phyloP scores from a whole-genome alignment of 2,888 invertebrate genomes.

The Caenorhabditis panamensis region DNA sequence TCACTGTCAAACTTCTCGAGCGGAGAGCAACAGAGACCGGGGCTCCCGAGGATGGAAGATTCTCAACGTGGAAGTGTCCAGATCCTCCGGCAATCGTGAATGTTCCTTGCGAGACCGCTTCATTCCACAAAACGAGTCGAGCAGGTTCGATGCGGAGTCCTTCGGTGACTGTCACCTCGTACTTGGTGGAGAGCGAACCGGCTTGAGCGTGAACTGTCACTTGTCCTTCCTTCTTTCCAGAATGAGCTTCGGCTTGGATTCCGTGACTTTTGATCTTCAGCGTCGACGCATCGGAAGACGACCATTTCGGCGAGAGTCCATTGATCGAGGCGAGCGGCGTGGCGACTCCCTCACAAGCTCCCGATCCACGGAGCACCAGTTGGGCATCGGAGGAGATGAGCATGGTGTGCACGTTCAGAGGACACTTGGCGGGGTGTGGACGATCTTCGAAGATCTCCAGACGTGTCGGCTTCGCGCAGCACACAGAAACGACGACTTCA shows the following conservation, averaged over 20 bases:
- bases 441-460: conserved; percentile 59
- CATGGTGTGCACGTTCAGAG: conserved; percentile 64
- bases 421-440: conserved; percentile 66
- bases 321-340: conserved; percentile 61
- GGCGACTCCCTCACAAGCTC: conserved; percentile 55
- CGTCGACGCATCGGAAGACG: conserved; percentile 29
- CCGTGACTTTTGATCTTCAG: conserved; percentile 30
- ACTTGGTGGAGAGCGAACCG: conserved; percentile 44
- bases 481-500: conserved; percentile 62
- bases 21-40: conserved; percentile 29
- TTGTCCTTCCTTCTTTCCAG: conserved; percentile 45
- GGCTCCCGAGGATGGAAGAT: conserved; percentile 12
- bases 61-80: conserved; percentile 74
- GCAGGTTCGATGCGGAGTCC: conserved; percentile 44
- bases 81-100: conserved; percentile 73
- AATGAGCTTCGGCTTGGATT: conserved; percentile 19
- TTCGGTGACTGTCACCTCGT: conserved; percentile 65
- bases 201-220: conserved; percentile 45
- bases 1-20: conserved; percentile 43
- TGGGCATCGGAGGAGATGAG: conserved; percentile 45
- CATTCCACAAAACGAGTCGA: conserved; percentile 72
- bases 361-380: conserved; percentile 61
- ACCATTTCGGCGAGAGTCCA: conserved; percentile 56
- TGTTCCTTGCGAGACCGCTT: conserved; percentile 61
- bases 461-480: conserved; percentile 71